Percentiles rank a stretch among this genome's conserved stretches.
Evolutionary conservation across 2,888 invertebrate species (phyloP).

Genomic region (Xestia c-nigrum): DNA sequence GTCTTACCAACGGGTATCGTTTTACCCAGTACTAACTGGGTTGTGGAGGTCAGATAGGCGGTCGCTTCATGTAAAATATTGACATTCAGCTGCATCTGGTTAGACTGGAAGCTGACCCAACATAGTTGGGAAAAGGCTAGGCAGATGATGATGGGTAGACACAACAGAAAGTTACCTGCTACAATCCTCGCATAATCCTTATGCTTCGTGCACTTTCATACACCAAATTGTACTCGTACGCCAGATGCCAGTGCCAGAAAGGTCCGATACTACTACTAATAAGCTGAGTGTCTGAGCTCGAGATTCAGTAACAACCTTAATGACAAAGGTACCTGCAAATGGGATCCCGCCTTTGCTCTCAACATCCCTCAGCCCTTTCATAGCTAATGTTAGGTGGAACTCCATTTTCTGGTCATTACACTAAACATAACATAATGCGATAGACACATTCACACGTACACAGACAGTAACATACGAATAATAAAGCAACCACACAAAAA

Average conservation of each 20-base stretch:
- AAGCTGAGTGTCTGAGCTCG: not conserved
- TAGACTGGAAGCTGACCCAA: too few species aligned
- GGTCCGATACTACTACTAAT: not conserved
- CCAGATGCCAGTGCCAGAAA: not conserved
- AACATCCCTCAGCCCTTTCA: not conserved
- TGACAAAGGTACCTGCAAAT: not conserved
- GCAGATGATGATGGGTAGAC: not conserved
- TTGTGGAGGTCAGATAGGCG: too few species aligned
- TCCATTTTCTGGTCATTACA: not conserved
- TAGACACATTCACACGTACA: constrained; percentile 10
- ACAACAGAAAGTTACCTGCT: not conserved
- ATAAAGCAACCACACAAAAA: constrained; percentile 34
- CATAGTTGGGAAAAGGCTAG: too few species aligned
- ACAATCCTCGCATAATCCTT: not conserved
- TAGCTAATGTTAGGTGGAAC: not conserved
- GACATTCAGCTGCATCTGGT: too few species aligned
- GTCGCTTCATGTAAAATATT: too few species aligned
- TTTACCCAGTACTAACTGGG: too few species aligned
- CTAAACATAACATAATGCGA: not conserved
- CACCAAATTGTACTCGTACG: not conserved
- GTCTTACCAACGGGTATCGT: too few species aligned
- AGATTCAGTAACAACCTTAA: not conserved
- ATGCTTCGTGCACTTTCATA: not conserved
- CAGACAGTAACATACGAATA: constrained; percentile 12
- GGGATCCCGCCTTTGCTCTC: not conserved